Percentiles rank a stretch among this genome's conserved stretches.
Conservation (phyloP, 2,113 vertebrate species). For the Promerops cafer region DNA sequence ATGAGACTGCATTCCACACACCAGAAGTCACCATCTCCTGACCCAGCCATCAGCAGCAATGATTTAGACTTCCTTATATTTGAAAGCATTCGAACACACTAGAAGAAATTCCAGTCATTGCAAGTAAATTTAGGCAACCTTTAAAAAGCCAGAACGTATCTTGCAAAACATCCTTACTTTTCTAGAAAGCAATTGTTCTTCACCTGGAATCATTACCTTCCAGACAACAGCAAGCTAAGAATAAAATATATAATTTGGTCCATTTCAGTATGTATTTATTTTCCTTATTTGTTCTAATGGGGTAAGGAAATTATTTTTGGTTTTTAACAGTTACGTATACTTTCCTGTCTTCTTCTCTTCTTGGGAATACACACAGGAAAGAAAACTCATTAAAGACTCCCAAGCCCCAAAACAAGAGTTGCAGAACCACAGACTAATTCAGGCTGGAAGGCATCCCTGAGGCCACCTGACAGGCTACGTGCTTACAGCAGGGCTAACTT, state of each 20-base stretch:
- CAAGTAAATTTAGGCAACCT: not conserved
- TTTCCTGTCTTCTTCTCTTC: not conserved
- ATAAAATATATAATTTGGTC: not conserved
- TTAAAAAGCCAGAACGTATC: not conserved
- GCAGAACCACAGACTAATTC: not conserved
- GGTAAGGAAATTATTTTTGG: not conserved
- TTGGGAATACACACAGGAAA: not conserved
- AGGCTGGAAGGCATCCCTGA: not conserved
- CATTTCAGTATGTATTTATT: not conserved
- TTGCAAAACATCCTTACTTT: not conserved
- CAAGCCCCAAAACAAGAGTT: not conserved
- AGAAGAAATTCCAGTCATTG: not conserved
- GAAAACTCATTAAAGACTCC: not conserved
- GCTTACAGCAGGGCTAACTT: not conserved
- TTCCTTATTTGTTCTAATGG: not conserved
- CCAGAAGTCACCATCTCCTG: slow-evolving; percentile 14
- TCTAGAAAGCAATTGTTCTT: not conserved
- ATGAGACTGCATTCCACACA: slow-evolving; percentile 29
- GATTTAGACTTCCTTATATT: not conserved
- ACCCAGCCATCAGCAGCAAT: not conserved
- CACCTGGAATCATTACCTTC: not conserved
- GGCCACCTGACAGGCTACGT: not conserved
- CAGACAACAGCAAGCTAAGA: not conserved
- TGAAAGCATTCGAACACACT: not conserved
- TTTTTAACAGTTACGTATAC: not conserved